Evolutionary conservation across 2,113 vertebrate species (phyloP).

Genomic region (rabbit (Oryctolagus cuniculus)): mOryCun1.1 NC_091434.1:163980501-163981000

Average conservation of each 20-base stretch:
- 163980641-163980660: conserved; percentile 2
- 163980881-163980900: background rate
- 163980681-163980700: background rate
- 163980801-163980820: background rate
- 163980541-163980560: background rate
- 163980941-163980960: background rate
- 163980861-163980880: conserved; percentile 3
- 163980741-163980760: background rate
- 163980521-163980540: background rate
- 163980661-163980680: background rate
- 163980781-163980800: background rate
- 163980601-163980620: background rate
- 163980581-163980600: background rate
- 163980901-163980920: background rate
- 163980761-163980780: background rate
- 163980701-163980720: background rate
- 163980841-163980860: background rate
- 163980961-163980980: background rate
- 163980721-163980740: background rate
- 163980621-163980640: background rate
- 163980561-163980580: background rate
- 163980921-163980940: background rate
- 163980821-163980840: background rate
- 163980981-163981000: background rate
- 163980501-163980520: background rate